A percentile compares a stretch with the other conserved stretches of the same genome.
Conservation (phyloP, 2,797 vertebrate genomes). For the Sarcoramphus papa region DNA sequence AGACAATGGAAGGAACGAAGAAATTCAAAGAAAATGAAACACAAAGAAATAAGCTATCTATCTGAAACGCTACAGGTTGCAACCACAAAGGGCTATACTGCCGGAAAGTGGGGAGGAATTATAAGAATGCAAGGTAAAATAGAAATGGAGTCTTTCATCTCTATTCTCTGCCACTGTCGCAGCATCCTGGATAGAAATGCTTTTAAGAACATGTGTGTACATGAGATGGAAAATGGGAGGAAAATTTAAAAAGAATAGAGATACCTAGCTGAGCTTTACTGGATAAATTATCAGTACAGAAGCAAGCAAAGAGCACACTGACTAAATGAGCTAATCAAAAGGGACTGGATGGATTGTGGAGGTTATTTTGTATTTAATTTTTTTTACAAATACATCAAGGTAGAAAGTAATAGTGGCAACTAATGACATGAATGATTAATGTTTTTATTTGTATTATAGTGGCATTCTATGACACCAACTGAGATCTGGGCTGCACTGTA, state of each 20-base stretch:
- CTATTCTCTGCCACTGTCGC: background rate
- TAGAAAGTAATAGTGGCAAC: slow-evolving; percentile 14
- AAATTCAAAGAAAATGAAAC: background rate
- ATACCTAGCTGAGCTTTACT: background rate
- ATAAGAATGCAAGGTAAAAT: background rate
- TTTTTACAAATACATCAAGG: slow-evolving; percentile 18
- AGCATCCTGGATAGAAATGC: background rate
- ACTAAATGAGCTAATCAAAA: slow-evolving; percentile 26
- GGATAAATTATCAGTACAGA: background rate
- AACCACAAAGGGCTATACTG: background rate
- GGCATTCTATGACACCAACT: slow-evolving; percentile 24
- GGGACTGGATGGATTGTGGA: background rate
- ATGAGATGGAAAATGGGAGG: background rate
- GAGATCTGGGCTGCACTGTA: slow-evolving; percentile 26
- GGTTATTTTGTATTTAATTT: background rate
- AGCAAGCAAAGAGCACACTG: background rate
- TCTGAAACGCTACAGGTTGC: background rate
- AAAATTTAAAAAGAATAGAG: background rate
- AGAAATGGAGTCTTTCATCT: background rate
- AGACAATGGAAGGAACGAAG: background rate
- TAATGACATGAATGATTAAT: slow-evolving; percentile 45
- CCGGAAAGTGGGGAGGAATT: background rate
- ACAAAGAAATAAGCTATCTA: background rate
- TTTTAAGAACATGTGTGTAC: background rate
- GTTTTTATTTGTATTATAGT: slow-evolving; percentile 43